Evolutionary conservation across 2,113 vertebrate species (phyloP), one percentile per base, ranked within the genome.

Genomic region (Paedocypris sp.): DNA sequence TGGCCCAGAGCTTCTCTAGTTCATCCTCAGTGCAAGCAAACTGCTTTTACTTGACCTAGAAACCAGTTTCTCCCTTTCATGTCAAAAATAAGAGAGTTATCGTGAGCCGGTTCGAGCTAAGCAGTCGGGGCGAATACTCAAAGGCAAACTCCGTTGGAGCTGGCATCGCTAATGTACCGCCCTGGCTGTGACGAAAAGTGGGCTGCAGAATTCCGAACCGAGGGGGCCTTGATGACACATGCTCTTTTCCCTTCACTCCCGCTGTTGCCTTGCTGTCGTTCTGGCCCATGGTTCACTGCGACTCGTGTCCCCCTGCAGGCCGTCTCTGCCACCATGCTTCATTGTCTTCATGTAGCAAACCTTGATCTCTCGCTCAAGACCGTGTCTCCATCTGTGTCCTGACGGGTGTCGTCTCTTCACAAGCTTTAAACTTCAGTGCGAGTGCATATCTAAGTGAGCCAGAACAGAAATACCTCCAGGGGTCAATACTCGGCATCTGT

Each of bases 41-140:
- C 26, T 3, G 18, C 28, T 43, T 58, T 58, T 31, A 31, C 4
- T 43, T 58, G 54, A 45, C 54, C 39, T 45, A 58, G 54, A 58
- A 58, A 25, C 6, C 1, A n/a, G 26, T 29, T 20, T 18, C 20
- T 58, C 12, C 12, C 12, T 58, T 58, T 58, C 38, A 58, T 58
- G 39, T 58, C 18, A 20, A 31, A 58, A 32, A 20, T 43, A 22
- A 31, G 16, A 20, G 11, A 58, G 13, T 32, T 19, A 28, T 57
- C 43, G 29, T 57, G 26, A 31, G 18, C 26, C 43, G 25, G 36
- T 43, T 8, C 15, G 26, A 15, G 52, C 42, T 29, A 9, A 19
- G 16, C 15, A 10, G 32, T n/a, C 6, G 31, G 9, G 4, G 12
- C 4, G 3, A 11, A 39, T 39, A 28, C 51, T 56, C 51, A 12